Evolutionary conservation across 2,888 invertebrate genomes (phyloP).

Genomic region (Polyommatus iphigenia): DNA sequence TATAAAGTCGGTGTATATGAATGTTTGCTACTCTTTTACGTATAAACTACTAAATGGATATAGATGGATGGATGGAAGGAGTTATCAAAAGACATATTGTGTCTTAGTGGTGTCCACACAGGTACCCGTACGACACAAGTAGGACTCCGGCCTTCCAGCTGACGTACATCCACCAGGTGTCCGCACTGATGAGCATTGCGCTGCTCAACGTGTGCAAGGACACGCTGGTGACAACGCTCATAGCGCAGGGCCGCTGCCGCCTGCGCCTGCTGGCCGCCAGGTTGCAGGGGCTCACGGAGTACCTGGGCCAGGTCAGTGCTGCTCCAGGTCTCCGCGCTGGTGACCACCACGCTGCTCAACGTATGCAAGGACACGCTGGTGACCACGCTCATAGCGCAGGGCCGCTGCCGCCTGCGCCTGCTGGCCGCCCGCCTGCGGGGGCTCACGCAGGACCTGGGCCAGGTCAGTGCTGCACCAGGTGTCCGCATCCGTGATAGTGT

Average conservation of each 20-base stretch:
- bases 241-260: conserved; percentile 72
- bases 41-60: no score
- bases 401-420: conserved; percentile 69
- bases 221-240: conserved; percentile 64
- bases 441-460: conserved; percentile 48
- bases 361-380: conserved; percentile 73
- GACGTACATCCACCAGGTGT: conserved; percentile 65
- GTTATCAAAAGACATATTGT: no score
- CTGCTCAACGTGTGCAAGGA: conserved; percentile 75
- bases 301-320: conserved; percentile 43
- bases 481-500: no score
- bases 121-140: conserved; percentile 71
- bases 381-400: conserved; percentile 69
- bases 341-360: conserved; percentile 70
- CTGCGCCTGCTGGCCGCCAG: conserved; percentile 65
- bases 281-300: conserved; percentile 53
- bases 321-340: conserved; percentile 67
- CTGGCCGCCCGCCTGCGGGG: conserved; percentile 59
- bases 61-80: no score
- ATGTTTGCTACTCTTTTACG: no score
- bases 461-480: conserved; percentile 59
- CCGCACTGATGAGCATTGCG: conserved; percentile 65
- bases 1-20: no score
- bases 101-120: conserved; percentile 39
- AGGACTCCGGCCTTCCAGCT: conserved; percentile 66